Conservation (phyloP, 2,797 vertebrate genomes). For the Stomatorhinus walkeri region DNA sequence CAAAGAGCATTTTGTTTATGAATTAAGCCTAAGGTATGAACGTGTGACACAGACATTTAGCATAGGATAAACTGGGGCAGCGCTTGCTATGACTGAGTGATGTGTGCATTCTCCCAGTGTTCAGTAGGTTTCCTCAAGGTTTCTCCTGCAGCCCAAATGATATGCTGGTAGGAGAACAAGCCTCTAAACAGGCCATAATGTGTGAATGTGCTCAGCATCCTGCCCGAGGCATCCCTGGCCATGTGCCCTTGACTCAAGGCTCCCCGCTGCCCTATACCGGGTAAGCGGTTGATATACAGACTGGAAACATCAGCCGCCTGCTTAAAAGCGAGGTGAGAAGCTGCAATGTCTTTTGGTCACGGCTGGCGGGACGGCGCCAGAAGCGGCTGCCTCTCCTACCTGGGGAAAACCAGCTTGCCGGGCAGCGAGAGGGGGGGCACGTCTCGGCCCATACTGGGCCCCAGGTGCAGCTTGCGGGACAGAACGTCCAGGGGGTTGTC, state of each 20-base stretch:
- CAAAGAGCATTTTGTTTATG: neutral
- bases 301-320: neutral
- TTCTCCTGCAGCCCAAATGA: neutral
- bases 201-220: neutral
- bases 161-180: neutral
- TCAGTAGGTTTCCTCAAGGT: neutral
- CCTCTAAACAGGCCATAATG: neutral
- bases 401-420: constrained; percentile 95
- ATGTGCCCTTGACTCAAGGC: neutral
- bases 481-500: constrained; percentile 95
- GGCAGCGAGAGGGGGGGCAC: constrained; percentile 92
- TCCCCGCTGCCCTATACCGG: neutral
- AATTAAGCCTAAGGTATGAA: neutral
- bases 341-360: neutral
- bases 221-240: neutral
- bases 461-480: constrained; percentile 93
- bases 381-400: constrained; percentile 53
- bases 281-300: neutral
- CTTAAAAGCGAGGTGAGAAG: neutral
- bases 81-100: neutral
- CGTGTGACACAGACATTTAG: neutral
- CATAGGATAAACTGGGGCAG: neutral
- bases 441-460: constrained; percentile 87
- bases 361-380: neutral
- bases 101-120: neutral